Evolutionary conservation across 2,888 invertebrate genomes (phyloP).

Genomic region (Urechis unicinctus): DNA sequence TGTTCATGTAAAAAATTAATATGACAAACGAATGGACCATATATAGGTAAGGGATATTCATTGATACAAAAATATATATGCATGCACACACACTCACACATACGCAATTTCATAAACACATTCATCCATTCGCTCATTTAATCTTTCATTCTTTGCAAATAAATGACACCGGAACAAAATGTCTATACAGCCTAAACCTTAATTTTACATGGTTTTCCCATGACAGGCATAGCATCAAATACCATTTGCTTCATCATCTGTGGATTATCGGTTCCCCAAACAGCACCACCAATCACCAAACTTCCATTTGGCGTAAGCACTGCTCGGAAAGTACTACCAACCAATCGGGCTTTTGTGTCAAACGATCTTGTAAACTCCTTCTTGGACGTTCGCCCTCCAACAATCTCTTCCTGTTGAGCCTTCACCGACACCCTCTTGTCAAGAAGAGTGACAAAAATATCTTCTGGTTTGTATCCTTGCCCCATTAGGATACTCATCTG

Average conservation of each 20-base stretch:
- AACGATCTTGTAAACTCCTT: slow-evolving; percentile 47
- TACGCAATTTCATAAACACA: too few species aligned
- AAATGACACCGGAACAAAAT: too few species aligned
- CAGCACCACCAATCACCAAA: slow-evolving; percentile 21
- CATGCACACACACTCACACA: too few species aligned
- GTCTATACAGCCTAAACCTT: too few species aligned
- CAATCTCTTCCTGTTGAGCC: slow-evolving; percentile 43
- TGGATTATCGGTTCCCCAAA: slow-evolving; percentile 11
- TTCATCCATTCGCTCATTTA: too few species aligned
- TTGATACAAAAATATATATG: too few species aligned
- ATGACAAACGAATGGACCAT: too few species aligned
- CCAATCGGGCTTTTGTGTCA: slow-evolving; percentile 43
- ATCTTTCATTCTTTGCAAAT: too few species aligned
- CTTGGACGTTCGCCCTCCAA: slow-evolving; percentile 36
- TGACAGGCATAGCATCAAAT: slow-evolving; percentile 11
- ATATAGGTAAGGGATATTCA: too few species aligned
- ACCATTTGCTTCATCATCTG: slow-evolving; percentile 3
- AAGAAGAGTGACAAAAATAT: slow-evolving; percentile 41
- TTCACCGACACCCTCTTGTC: slow-evolving; percentile 40
- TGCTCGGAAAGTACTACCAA: slow-evolving; percentile 37
- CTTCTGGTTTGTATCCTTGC: slow-evolving; percentile 39
- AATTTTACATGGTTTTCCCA: slow-evolving; percentile 4
- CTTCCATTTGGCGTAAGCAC: slow-evolving; percentile 38
- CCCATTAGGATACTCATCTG: slow-evolving; percentile 22
- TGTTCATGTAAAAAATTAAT: too few species aligned